Conservation (phyloP, 2,888 invertebrate genomes). For the Drosophila nr. medialis region DNA sequence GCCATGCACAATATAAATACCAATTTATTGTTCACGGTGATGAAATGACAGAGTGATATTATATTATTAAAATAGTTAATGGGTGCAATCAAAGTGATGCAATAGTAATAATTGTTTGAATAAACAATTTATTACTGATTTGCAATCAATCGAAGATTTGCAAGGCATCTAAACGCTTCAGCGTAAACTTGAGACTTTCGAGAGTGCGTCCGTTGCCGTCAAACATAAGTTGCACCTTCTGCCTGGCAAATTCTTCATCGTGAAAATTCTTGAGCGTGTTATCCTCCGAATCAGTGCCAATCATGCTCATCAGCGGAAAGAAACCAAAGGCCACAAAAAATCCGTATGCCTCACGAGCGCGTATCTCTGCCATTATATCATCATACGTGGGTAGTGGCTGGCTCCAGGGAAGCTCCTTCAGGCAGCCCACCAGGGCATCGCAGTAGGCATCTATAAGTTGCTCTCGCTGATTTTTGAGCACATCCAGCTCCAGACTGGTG, state of each 20-base stretch:
- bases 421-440: conserved; percentile 60
- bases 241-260: conserved; percentile 76
- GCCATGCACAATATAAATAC: background rate
- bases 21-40: conserved; percentile 1
- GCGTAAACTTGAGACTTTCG: conserved; percentile 74
- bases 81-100: conserved; percentile 8
- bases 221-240: conserved; percentile 83
- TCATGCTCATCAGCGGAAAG: conserved; percentile 83
- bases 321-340: conserved; percentile 83
- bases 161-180: conserved; percentile 79
- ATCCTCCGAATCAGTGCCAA: conserved; percentile 80
- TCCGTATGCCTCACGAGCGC: conserved; percentile 79
- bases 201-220: conserved; percentile 80
- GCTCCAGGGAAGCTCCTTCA: conserved; percentile 66
- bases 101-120: conserved; percentile 1
- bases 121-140: background rate
- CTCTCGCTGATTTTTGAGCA: conserved; percentile 68
- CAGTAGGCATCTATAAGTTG: conserved; percentile 77
- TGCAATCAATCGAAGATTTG: conserved; percentile 73
- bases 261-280: conserved; percentile 82
- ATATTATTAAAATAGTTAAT: conserved; percentile 18
- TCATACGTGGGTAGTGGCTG: conserved; percentile 68
- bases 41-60: conserved; percentile 8
- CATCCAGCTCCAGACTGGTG: conserved; percentile 82
- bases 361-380: conserved; percentile 75